phyloP scores from a whole-genome alignment of 2,888 invertebrate species.

The Cheilosia pagana region DNA sequence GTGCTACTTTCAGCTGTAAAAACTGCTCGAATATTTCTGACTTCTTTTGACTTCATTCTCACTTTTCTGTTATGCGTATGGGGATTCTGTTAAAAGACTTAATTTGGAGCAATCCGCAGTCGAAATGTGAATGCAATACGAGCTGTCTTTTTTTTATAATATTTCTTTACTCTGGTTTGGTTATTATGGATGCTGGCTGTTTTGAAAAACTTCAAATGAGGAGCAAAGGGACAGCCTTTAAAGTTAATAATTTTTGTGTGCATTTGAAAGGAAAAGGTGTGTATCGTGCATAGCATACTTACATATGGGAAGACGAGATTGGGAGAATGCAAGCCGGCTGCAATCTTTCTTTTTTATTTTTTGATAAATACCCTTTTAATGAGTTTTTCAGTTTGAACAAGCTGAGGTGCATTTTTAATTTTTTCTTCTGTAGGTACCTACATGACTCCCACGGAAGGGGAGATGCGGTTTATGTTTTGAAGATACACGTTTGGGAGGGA shows the following conservation, averaged over 20 bases:
- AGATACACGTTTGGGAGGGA: slow-evolving; percentile 12
- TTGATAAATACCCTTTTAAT: slow-evolving; percentile 63
- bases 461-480: not conserved
- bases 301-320: not conserved
- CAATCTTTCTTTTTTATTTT: slow-evolving; percentile 26
- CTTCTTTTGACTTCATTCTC: slow-evolving; percentile 15
- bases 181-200: slow-evolving; percentile 20
- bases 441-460: not conserved
- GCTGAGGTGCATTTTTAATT: slow-evolving; percentile 68
- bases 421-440: not conserved
- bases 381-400: slow-evolving; percentile 69
- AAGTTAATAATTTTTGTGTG: slow-evolving; percentile 68
- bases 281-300: slow-evolving; percentile 24
- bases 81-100: slow-evolving; percentile 5
- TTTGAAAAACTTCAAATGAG: slow-evolving; percentile 16
- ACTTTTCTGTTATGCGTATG: too few species aligned
- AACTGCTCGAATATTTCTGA: not conserved
- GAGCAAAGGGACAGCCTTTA: slow-evolving; percentile 21
- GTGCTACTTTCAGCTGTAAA: not conserved
- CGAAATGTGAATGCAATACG: slow-evolving; percentile 41
- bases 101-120: slow-evolving; percentile 27
- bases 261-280: slow-evolving; percentile 43
- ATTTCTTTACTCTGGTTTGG: slow-evolving; percentile 6
- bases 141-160: not conserved
- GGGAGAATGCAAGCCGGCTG: slow-evolving; percentile 58